phyloP scores from a whole-genome alignment of 2,113 vertebrate species.

The Neogobius melanostomus region DNA sequence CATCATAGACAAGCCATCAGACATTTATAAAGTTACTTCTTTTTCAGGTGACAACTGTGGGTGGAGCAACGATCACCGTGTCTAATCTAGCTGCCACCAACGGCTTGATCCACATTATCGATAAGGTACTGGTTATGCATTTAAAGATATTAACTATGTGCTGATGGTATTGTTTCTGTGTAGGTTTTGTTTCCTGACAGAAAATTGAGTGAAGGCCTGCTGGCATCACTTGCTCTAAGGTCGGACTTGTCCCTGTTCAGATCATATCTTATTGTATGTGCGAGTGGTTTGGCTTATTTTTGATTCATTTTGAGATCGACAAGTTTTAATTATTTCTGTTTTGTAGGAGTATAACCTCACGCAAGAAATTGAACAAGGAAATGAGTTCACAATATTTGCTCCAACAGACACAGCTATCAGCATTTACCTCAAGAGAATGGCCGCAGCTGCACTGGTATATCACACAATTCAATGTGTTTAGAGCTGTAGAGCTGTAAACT shows the following conservation, averaged over 20 bases:
- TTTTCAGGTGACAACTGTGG: constrained; percentile 77
- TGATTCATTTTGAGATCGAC: background rate
- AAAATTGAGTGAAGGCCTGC: constrained; percentile 72
- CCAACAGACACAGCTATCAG: constrained; percentile 83
- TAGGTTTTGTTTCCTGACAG: constrained; percentile 85
- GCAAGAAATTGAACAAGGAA: constrained; percentile 73
- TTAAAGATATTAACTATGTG: background rate
- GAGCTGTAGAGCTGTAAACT: too few species aligned
- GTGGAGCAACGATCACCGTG: constrained; percentile 76
- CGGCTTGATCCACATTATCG: constrained; percentile 87
- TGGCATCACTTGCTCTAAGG: constrained; percentile 81
- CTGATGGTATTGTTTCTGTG: background rate
- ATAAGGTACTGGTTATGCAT: constrained; percentile 75
- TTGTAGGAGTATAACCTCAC: constrained; percentile 84
- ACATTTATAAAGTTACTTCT: background rate
- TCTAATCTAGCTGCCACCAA: constrained; percentile 83
- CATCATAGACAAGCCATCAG: background rate
- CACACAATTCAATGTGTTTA: background rate
- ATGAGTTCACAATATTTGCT: constrained; percentile 86
- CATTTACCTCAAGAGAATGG: constrained; percentile 77
- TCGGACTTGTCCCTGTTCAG: constrained; percentile 86
- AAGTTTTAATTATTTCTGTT: background rate
- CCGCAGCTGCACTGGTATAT: constrained; percentile 74
- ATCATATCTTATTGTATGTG: constrained; percentile 81
- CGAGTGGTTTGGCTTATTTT: background rate